phyloP scores from a whole-genome alignment of 1,140 invertebrate genomes.

The Anadara kagoshimensis region DNA sequence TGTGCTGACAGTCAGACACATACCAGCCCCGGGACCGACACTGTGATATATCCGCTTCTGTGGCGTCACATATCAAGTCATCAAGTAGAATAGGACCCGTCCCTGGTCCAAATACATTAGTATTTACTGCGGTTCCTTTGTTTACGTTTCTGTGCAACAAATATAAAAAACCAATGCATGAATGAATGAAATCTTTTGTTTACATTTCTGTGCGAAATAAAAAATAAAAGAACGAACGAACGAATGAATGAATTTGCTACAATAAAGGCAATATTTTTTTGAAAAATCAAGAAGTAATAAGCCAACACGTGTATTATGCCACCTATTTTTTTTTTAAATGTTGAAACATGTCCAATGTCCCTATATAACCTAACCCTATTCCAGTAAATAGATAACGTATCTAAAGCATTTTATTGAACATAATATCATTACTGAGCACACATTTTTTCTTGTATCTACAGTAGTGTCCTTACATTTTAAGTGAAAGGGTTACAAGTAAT shows the following conservation, averaged over 20 bases:
- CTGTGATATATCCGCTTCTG: slow-evolving; percentile 81
- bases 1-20: slow-evolving; percentile 81
- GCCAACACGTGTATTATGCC: too few relatives aligned
- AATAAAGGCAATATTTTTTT: too few relatives aligned
- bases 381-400: too few relatives aligned
- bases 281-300: too few relatives aligned
- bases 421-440: too few relatives aligned
- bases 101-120: slow-evolving; percentile 39
- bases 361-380: too few relatives aligned
- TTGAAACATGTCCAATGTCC: too few relatives aligned
- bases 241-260: too few relatives aligned
- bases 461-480: too few relatives aligned
- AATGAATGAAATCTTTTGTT: background rate
- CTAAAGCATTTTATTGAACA: too few relatives aligned
- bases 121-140: slow-evolving; percentile 33
- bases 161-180: background rate
- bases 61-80: slow-evolving; percentile 88
- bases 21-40: slow-evolving; percentile 89
- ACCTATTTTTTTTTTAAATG: too few relatives aligned
- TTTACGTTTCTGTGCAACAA: slow-evolving; percentile 21
- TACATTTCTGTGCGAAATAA: background rate
- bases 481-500: background rate
- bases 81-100: slow-evolving; percentile 84
- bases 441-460: too few relatives aligned
- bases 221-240: background rate